These are phyloP conservation scores for Rallus crepitans DNA, from an alignment of 2,797 vertebrate genomes.

Conservation along the genomic window DNA sequence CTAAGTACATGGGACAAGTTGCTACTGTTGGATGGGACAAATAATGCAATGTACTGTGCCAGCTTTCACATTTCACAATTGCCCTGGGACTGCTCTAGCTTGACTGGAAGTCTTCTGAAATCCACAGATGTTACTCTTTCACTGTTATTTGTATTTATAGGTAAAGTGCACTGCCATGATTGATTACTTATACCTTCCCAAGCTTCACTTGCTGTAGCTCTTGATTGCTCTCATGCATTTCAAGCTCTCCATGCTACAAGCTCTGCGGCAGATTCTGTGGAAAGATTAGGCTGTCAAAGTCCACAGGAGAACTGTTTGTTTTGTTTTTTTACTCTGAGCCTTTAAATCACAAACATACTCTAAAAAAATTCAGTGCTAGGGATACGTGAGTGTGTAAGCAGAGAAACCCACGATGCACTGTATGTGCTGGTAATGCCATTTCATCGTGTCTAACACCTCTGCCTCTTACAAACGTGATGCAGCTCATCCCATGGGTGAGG, in stretches of 20 bases:
- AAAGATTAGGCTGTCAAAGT: background rate
- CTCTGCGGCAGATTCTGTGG: background rate
- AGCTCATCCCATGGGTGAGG: background rate
- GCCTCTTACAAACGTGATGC: background rate
- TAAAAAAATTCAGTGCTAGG: background rate
- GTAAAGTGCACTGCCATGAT: background rate
- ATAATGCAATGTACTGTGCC: rapidly evolving
- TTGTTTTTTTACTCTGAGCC: background rate
- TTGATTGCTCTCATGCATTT: background rate
- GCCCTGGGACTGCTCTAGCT: background rate
- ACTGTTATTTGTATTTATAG: too few relatives aligned
- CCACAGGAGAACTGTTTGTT: background rate
- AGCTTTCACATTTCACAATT: background rate
- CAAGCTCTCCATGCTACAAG: background rate
- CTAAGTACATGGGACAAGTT: rapidly evolving
- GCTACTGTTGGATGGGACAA: background rate
- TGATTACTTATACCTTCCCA: background rate
- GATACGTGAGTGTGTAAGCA: rapidly evolving
- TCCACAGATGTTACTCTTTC: background rate
- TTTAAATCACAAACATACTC: background rate
- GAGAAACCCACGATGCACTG: background rate
- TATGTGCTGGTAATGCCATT: background rate
- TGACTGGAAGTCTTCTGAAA: background rate
- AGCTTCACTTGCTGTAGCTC: background rate
- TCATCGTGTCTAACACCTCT: background rate